Base-by-base conservation (phyloP, 2,888 invertebrate species). In the Dione juno region DNA sequence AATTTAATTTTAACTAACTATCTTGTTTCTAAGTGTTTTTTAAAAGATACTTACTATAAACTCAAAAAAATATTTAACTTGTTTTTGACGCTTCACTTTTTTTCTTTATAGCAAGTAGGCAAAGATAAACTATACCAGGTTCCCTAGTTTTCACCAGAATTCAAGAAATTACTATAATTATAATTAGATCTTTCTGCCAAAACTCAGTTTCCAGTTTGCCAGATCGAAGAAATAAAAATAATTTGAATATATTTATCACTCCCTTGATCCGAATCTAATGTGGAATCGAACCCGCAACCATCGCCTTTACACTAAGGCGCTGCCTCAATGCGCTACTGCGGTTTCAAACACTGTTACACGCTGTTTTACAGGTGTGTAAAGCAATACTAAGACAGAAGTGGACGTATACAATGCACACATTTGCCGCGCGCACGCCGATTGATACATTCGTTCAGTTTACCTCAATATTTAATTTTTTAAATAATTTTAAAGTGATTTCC, bases 391-490 rank as follows among this genome's bases (percentile, higher is more conserved):
- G 19, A 10, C 19, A 50, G 77, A 84, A 81, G 87, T 87, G 86
- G 88, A 82, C 84, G 83, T 80, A 81, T 82, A 81, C 82, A 78
- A 85, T 71, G 70, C 71, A 86, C 84, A 86, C 81, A 84, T 84
- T 81, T 81, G 79, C 83, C 85, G 88, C 84, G 87, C 81, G 84
- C 86, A 82, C 85, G 78, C 77, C 83, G 79, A 81, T 79, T 79
- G 80, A 79, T 80, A 76, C 73, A 75, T 72, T 76, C 72, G 69
- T 70, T 71, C 58, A 54, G 59, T 74, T 75, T 77, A 72, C 70
- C 66, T 67, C 57, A 59, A 69, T 48, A 54, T 35, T 16, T 40
- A 37, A 19, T 58, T 61, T 65, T 70, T 74, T 73, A 74, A 66
- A 48, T 41, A 65, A 41, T 61, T 59, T 72, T 69, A 58, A 41